phyloP scores from a whole-genome alignment of 2,888 invertebrate species.

The Girardia tigrina region DNA sequence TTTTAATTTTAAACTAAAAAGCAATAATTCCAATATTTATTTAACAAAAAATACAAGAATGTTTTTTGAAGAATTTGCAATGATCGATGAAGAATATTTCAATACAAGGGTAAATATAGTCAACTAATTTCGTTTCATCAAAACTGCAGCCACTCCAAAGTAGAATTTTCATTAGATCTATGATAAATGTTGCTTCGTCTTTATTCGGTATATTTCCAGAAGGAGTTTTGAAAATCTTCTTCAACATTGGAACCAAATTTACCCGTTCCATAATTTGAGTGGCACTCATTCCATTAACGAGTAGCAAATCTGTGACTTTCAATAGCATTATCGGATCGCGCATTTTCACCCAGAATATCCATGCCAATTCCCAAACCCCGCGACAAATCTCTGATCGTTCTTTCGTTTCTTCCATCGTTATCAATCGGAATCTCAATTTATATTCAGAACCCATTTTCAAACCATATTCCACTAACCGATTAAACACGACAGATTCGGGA shows the following conservation, averaged over 20 bases:
- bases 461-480: neutral
- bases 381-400: neutral
- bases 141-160: neutral
- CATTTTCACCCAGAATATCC: conserved; percentile 29
- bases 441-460: neutral
- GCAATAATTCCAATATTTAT: too few relatives aligned
- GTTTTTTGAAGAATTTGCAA: too few relatives aligned
- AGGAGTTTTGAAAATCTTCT: neutral
- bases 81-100: neutral
- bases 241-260: conserved; percentile 1
- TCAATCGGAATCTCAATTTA: conserved; percentile 21
- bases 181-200: neutral
- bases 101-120: neutral
- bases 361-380: conserved; percentile 15
- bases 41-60: too few relatives aligned
- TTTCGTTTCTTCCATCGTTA: neutral
- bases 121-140: neutral
- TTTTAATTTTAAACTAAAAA: too few relatives aligned
- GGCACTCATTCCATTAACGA: neutral
- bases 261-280: conserved; percentile 18
- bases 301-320: neutral
- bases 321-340: neutral
- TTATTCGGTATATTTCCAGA: neutral
- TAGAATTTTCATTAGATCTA: neutral
- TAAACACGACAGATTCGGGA: neutral